Conservation (phyloP, 2,113 vertebrate genomes). For the Apteryx mantelli region DNA sequence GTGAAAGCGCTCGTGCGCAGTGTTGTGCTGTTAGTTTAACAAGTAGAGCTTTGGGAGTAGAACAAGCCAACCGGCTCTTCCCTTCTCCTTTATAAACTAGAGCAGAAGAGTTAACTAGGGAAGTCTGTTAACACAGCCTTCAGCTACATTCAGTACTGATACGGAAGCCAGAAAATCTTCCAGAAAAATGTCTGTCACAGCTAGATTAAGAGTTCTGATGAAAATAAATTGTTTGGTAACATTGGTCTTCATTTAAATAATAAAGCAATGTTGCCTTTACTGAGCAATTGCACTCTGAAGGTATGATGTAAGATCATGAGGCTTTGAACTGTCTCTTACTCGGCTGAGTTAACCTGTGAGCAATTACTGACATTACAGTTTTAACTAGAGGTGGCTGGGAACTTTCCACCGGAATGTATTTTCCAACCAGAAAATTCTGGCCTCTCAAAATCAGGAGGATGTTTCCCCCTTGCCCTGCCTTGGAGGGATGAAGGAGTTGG, state of each 20-base stretch:
- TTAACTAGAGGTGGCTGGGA: neutral
- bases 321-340: neutral
- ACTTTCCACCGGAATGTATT: neutral
- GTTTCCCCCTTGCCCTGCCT: neutral
- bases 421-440: neutral
- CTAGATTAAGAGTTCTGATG: neutral
- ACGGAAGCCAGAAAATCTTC: neutral
- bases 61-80: neutral
- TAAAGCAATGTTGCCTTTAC: neutral
- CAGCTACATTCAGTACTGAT: neutral
- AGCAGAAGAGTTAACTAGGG: neutral
- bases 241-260: neutral
- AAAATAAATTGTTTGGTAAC: neutral
- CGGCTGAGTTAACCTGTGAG: neutral
- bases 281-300: neutral
- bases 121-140: neutral
- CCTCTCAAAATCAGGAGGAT: neutral
- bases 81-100: neutral
- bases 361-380: neutral
- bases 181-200: neutral
- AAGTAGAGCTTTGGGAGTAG: neutral
- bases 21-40: neutral
- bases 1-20: neutral
- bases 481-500: neutral
- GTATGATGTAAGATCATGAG: fast-evolving